Evolutionary conservation across 2,113 vertebrate species (phyloP).

Genomic region (Cephalopholis sonnerati): DNA sequence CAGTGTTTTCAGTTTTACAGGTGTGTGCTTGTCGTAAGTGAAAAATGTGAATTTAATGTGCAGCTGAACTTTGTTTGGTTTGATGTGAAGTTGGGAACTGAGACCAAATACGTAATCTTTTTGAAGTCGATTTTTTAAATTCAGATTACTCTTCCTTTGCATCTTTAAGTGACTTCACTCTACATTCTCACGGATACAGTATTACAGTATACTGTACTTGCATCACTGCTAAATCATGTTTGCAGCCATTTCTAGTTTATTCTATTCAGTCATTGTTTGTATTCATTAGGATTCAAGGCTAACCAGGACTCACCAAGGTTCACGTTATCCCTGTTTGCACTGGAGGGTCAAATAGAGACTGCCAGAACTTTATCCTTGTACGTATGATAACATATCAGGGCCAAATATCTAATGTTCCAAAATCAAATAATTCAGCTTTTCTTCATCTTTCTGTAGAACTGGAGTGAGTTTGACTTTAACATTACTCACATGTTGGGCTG

Average conservation of each 20-base stretch:
- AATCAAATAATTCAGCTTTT: background rate
- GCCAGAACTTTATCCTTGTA: background rate
- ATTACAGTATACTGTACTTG: background rate
- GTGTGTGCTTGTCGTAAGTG: background rate
- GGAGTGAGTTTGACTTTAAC: background rate
- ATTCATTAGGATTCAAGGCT: background rate
- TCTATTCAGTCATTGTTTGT: background rate
- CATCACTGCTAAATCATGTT: background rate
- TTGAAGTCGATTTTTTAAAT: background rate
- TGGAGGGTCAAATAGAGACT: background rate
- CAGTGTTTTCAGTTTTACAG: background rate
- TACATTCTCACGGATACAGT: background rate
- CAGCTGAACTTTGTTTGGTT: background rate
- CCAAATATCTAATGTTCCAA: background rate
- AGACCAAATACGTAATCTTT: background rate
- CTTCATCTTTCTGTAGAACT: background rate
- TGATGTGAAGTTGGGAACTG: constrained; percentile 11
- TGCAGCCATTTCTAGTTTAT: background rate
- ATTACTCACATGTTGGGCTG: background rate
- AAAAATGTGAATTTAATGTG: constrained; percentile 13
- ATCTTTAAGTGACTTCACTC: background rate
- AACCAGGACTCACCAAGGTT: background rate
- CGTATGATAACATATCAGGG: background rate
- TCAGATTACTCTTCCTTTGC: background rate
- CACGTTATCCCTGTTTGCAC: background rate